Percentiles rank a stretch among this genome's conserved stretches.
Evolutionary conservation across 2,797 vertebrate genomes (phyloP).

Genomic region (Acomys russatus): DNA sequence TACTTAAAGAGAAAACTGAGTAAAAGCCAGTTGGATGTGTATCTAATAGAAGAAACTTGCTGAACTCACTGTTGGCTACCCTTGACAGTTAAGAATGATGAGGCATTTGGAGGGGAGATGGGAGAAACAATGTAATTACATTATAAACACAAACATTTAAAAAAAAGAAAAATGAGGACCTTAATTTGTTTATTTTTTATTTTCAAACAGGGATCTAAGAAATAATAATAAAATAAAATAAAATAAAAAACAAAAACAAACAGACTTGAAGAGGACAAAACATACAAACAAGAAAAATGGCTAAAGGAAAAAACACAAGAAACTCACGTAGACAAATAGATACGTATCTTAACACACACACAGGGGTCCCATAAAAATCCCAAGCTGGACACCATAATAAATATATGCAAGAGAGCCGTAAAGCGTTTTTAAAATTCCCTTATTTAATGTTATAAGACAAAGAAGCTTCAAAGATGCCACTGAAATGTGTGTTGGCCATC

Average conservation of each 20-base stretch:
- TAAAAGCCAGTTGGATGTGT: constrained; percentile 61
- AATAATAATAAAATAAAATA: not conserved
- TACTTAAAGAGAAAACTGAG: constrained; percentile 67
- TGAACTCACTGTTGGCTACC: constrained; percentile 41
- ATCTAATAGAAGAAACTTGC: constrained; percentile 4
- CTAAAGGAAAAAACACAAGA: not conserved
- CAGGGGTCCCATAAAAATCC: not conserved
- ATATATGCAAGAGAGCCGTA: not conserved
- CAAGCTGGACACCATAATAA: not conserved
- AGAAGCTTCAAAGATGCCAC: not conserved
- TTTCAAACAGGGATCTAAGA: not conserved
- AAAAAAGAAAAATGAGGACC: too few relatives aligned
- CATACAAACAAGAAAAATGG: not conserved
- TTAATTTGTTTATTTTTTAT: too few relatives aligned
- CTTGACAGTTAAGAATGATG: constrained; percentile 52
- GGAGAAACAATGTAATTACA: not conserved
- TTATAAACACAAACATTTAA: not conserved
- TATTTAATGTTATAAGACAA: not conserved
- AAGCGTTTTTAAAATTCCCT: not conserved
- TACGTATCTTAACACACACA: not conserved
- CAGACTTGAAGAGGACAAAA: not conserved
- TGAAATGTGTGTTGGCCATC: not conserved
- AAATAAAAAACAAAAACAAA: not conserved
- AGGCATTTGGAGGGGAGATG: not conserved
- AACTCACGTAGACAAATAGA: not conserved